phyloP scores from a whole-genome alignment of 1,140 invertebrate species.

The Xylocopa sonorina region DNA sequence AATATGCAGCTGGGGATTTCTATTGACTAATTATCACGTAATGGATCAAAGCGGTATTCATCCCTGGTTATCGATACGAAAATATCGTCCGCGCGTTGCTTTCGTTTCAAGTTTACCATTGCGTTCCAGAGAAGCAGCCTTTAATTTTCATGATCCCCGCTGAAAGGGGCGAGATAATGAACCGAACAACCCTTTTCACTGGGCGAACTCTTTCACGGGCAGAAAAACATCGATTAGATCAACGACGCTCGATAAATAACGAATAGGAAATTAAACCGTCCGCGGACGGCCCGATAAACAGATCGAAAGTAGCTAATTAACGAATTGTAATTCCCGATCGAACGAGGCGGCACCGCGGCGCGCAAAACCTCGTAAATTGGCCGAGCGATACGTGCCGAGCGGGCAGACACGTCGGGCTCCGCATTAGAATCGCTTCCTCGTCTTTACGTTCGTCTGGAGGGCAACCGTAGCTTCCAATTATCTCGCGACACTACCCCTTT shows the following conservation, averaged over 20 bases:
- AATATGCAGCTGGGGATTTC: constrained; percentile 19
- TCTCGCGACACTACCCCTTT: constrained; percentile 72
- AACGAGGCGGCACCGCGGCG: constrained; percentile 6
- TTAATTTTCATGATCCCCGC: too few relatives aligned
- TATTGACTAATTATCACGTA: neutral
- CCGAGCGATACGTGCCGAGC: constrained; percentile 39
- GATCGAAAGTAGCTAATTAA: constrained; percentile 21
- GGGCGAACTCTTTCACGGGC: too few relatives aligned
- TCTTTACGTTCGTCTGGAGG: constrained; percentile 67
- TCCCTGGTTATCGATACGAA: constrained; percentile 4
- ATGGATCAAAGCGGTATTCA: constrained; percentile 27
- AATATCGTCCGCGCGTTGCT: neutral
- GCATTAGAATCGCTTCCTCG: constrained; percentile 72
- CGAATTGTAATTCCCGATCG: neutral
- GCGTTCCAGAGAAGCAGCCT: neutral
- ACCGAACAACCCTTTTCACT: too few relatives aligned
- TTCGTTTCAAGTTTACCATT: neutral
- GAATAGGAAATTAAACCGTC: neutral
- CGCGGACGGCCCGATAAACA: neutral
- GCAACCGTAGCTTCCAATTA: constrained; percentile 74
- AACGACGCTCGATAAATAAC: too few relatives aligned
- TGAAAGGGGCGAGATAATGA: too few relatives aligned
- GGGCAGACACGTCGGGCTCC: constrained; percentile 33
- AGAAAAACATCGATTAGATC: too few relatives aligned
- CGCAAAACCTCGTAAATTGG: constrained; percentile 41